phyloP scores from a whole-genome alignment of 2,797 vertebrate genomes.

The Sebastes hubbsi region DNA sequence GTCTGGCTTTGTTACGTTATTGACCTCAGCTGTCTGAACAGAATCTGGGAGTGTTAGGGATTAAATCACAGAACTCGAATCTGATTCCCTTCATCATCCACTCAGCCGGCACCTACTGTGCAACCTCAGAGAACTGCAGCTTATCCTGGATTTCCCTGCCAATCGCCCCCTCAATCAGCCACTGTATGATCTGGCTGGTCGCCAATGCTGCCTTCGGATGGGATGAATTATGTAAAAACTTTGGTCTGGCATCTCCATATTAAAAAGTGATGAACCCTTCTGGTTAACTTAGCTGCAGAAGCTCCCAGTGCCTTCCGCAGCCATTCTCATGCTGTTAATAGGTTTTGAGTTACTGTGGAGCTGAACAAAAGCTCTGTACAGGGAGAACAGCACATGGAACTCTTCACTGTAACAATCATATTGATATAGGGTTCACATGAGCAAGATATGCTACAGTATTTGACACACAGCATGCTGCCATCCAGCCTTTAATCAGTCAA shows the following conservation, averaged over 20 bases:
- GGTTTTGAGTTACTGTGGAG: background rate
- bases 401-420: background rate
- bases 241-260: background rate
- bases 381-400: background rate
- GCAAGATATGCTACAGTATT: background rate
- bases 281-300: constrained; percentile 19
- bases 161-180: background rate
- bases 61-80: constrained; percentile 14
- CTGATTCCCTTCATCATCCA: constrained; percentile 7
- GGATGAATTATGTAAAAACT: constrained; percentile 25
- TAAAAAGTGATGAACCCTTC: constrained; percentile 1
- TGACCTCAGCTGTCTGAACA: background rate
- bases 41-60: background rate
- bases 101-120: constrained; percentile 11
- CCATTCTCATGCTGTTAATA: background rate
- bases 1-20: background rate
- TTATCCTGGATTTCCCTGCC: constrained; percentile 31
- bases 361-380: background rate
- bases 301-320: background rate
- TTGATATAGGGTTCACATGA: background rate
- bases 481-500: background rate
- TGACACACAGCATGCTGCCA: background rate
- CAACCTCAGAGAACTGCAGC: constrained; percentile 11
- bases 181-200: background rate
- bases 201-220: constrained; percentile 1